Evolutionary conservation across 1,140 invertebrate genomes (phyloP).

Genomic region (Eueides isabella): DNA sequence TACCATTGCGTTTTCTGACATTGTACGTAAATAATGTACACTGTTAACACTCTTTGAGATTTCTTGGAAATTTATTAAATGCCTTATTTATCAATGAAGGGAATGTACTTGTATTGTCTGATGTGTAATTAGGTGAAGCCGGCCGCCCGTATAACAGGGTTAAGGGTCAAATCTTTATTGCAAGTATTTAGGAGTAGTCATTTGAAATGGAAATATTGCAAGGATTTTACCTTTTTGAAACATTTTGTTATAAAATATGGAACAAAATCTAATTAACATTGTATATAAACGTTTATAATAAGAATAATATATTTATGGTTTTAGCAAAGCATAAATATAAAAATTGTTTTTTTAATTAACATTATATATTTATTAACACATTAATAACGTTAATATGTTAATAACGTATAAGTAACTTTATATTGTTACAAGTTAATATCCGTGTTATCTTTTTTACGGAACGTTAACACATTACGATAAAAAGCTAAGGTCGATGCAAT

Average conservation of each 20-base stretch:
- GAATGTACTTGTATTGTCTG: slow-evolving; percentile 4
- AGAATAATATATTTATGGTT: too few relatives aligned
- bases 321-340: too few relatives aligned
- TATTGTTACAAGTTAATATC: background rate
- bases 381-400: too few relatives aligned
- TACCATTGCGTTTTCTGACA: background rate
- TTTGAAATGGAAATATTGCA: background rate
- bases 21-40: background rate
- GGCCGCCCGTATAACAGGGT: slow-evolving; percentile 14
- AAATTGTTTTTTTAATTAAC: too few relatives aligned
- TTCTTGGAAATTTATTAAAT: slow-evolving; percentile 8
- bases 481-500: background rate
- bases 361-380: too few relatives aligned
- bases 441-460: background rate
- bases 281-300: too few relatives aligned
- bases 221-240: background rate
- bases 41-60: background rate
- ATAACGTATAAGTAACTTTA: background rate
- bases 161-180: slow-evolving; percentile 35
- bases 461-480: background rate
- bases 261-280: too few relatives aligned
- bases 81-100: slow-evolving; percentile 2
- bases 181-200: slow-evolving; percentile 20
- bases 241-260: background rate
- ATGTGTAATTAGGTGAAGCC: slow-evolving; percentile 23